Base-by-base conservation (phyloP, 2,113 vertebrate genomes). In the Melanocharis versteri region DNA sequence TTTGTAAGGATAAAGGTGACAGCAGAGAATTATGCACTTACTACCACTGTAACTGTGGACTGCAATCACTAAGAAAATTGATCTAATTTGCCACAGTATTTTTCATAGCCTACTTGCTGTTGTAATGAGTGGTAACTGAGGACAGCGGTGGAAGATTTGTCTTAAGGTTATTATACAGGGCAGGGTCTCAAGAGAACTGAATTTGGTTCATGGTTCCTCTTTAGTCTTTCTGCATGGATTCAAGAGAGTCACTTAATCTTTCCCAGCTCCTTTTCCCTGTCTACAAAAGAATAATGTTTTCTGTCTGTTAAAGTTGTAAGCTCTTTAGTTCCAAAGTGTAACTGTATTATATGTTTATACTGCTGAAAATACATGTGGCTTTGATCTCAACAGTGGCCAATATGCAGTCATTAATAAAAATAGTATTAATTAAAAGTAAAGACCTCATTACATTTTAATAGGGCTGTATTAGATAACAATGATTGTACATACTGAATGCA, bases 391-490 rank as follows among this genome's bases (percentile, higher is more conserved):
- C 45, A 58, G 79, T 77, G 78, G 54, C 31, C 15, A 57, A 87
- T 50, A 65, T 21, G 13, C 10, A 80, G 33, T 56, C 57, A 73
- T 91, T 87, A 91, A 81, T 80, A 70, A 83, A 90, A 94, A n/a
- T 3, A 80, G 9, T 26, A 88, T 70, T 93, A 95, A 88, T 93
- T 93, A 92, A 73, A 72, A 87, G 21, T 65, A 69, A 80, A 93
- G 54, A 50, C 45, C n/a, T 23, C 57, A 69, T 83, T 91, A 77
- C 14, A 42, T 10, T 78, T 76, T 30, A 37, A 50, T 62, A 90
- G 33, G 51, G 2, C 33, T 76, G 10, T 2, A 4, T 79, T 69
- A 77, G 62, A 60, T 91, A 83, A 61, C 35, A 58, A 62, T 77
- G 58, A 7, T 15, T 83, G 39, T 58, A 18, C 28, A 37, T 78